Percentiles rank a stretch among this genome's conserved stretches.
These are phyloP conservation scores for Argya squamiceps DNA, from an alignment of 2,797 vertebrate species.

Conservation along the genomic window DNA sequence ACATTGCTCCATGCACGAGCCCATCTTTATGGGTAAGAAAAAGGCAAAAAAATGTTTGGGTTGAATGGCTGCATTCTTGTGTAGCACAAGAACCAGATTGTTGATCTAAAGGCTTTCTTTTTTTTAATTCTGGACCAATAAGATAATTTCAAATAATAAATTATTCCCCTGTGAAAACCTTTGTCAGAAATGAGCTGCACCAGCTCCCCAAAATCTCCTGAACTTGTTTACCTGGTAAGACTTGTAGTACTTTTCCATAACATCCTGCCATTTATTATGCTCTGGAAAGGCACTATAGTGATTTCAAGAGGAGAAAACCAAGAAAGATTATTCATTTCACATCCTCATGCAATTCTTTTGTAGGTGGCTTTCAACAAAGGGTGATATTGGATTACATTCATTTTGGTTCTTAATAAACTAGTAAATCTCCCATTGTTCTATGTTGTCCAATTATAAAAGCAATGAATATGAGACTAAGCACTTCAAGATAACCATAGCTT, in stretches of 20 bases:
- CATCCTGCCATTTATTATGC: conserved; percentile 18
- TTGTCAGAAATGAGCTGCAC: neutral
- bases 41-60: neutral
- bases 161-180: neutral
- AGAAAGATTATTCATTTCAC: conserved; percentile 69
- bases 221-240: conserved; percentile 2
- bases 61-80: neutral
- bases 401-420: conserved; percentile 73
- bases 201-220: neutral
- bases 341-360: conserved; percentile 68
- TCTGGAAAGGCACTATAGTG: conserved; percentile 37
- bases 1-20: neutral
- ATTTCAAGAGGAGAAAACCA: conserved; percentile 64
- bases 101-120: neutral
- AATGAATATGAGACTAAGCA: conserved; percentile 73
- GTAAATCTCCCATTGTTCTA: conserved; percentile 75
- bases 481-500: conserved; percentile 74
- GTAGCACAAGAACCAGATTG: neutral
- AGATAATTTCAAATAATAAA: neutral
- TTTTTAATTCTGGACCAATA: neutral
- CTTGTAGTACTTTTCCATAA: conserved; percentile 28
- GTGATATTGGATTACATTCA: conserved; percentile 70
- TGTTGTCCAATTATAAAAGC: conserved; percentile 75
- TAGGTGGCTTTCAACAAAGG: conserved; percentile 72
- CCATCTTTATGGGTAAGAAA: neutral